Conservation (phyloP, 2,113 vertebrate species). For the Istiophorus platypterus region DNA sequence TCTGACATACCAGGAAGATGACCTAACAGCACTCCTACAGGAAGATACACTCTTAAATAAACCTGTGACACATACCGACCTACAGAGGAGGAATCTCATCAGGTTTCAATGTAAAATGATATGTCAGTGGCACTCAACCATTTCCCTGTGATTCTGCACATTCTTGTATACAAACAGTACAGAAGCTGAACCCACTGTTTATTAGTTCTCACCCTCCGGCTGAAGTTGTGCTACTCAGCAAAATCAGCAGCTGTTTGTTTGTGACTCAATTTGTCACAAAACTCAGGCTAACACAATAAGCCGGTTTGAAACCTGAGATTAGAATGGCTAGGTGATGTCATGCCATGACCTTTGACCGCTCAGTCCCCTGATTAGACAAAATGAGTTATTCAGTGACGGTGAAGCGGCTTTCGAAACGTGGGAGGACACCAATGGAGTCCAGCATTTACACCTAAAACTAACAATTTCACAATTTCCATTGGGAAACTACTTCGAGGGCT, state of each 20-base stretch:
- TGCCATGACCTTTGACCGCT: slow-evolving; percentile 1
- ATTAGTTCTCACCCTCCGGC: slow-evolving; percentile 10
- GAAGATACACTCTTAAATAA: not conserved
- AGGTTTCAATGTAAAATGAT: not conserved
- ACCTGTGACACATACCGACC: not conserved
- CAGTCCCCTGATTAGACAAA: not conserved
- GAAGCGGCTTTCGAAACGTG: not conserved
- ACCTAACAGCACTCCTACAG: too few species aligned
- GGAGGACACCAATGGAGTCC: not conserved
- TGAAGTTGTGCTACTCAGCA: slow-evolving; percentile 23
- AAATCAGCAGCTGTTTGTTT: slow-evolving; percentile 19
- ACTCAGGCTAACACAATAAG: not conserved
- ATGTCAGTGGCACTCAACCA: not conserved
- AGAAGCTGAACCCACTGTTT: slow-evolving; percentile 21
- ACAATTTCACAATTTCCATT: not conserved
- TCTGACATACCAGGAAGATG: too few species aligned
- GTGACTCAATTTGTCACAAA: not conserved
- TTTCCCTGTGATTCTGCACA: not conserved
- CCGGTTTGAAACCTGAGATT: slow-evolving; percentile 1
- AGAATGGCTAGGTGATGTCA: not conserved
- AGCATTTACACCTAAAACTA: not conserved
- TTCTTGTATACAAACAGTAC: slow-evolving; percentile 18
- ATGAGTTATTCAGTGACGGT: not conserved
- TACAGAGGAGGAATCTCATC: not conserved
- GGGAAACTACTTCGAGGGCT: too few species aligned